Conservation (phyloP, 2,797 vertebrate species). For the Falco naumanni region DNA sequence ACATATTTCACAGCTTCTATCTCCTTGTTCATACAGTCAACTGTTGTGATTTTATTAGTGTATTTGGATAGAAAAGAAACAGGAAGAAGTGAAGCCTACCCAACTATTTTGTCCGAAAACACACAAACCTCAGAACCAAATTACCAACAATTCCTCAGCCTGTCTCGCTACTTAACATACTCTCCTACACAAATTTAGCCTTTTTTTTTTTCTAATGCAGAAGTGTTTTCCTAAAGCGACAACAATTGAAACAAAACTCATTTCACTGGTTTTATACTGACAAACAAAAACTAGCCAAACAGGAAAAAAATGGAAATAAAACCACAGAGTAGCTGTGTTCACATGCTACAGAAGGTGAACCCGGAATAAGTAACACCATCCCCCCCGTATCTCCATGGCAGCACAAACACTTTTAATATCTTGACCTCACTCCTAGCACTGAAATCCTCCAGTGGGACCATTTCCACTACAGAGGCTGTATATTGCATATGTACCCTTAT, state of each 20-base stretch:
- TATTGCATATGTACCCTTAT: not conserved
- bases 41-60: not conserved
- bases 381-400: not conserved
- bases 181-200: not conserved
- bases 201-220: not conserved
- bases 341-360: not conserved
- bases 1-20: not conserved
- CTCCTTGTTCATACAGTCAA: not conserved
- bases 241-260: not conserved
- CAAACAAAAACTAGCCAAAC: not conserved
- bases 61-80: not conserved
- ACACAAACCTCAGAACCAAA: fast-evolving
- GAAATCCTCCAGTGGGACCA: not conserved
- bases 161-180: not conserved
- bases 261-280: not conserved
- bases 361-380: not conserved
- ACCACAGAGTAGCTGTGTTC: not conserved
- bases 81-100: not conserved
- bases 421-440: not conserved
- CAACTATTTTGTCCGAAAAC: not conserved
- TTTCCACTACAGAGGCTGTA: not conserved
- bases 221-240: not conserved
- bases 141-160: not conserved
- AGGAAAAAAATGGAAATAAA: not conserved
- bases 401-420: not conserved